Base-by-base conservation (phyloP, 2,113 vertebrate genomes). In the Sinosuthora webbiana region DNA sequence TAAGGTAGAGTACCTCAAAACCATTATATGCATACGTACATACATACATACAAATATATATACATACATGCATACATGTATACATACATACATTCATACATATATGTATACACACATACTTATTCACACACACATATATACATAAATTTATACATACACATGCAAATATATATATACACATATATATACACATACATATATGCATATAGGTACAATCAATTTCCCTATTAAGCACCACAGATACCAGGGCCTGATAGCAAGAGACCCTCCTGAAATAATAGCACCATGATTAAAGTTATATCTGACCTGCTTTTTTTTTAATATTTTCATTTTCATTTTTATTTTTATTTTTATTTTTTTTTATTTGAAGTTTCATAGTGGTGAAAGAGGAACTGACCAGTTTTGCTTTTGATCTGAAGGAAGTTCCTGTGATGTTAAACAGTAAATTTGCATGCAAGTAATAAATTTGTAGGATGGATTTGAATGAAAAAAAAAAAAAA, bases 231-330 rank as follows among this genome's bases (percentile, higher is more conserved):
- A 49, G 60, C 19, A 11, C 6, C 39, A 27, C 1, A 1, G 7
- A 41, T 41, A 63, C 17, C 15, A 70, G 6, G 4, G 13, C 30
- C 50, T 64, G 39, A 47, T 5, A 76, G 39, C 3, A 70, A 53
- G 8, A 68, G 3, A 47, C 24, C 3, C 3, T 57, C 33, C 5
- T 3, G 39, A 60, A 87, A 11, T 8, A 56, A 45, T 1, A 64
- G 5, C 10, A 56, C 16, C 9, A 3, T 12, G 15, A 91, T 49
- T 45, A 63, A 65, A 65, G 10, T 7, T 33, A n/a, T 50, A 77
- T 37, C 2, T 1, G 0, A 4, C 1, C 1, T 16, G 12, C 30
- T 9, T 47, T 21, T 22, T 12, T 23, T 18, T 33, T 11, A 22
- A 39, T 39, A 9, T 39, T 11, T 21, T 20, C 12, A 19, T 13